Evolutionary conservation across 2,113 vertebrate genomes (phyloP).

Genomic region (Limnothrissa miodon): DNA sequence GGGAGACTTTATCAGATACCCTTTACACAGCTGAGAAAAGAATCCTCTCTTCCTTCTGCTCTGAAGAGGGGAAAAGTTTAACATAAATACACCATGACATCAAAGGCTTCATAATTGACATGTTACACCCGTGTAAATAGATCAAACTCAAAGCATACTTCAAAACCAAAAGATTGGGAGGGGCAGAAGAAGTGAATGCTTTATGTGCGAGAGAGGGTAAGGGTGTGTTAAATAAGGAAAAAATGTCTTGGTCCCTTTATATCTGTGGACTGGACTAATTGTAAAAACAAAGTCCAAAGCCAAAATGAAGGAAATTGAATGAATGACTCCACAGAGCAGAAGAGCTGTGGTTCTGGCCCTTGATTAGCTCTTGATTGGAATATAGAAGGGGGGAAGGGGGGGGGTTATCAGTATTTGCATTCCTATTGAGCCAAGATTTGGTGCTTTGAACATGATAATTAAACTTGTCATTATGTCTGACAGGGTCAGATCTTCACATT

Average conservation of each 20-base stretch:
- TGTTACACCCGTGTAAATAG: conserved; percentile 57
- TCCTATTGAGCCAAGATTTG: conserved; percentile 99
- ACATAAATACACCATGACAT: conserved; percentile 67
- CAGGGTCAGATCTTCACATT: conserved; percentile 99
- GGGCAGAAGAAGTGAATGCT: neutral
- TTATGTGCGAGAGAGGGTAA: neutral
- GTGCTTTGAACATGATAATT: conserved; percentile 96
- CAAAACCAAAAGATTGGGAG: conserved; percentile 42
- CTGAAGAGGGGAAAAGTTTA: conserved; percentile 19
- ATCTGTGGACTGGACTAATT: conserved; percentile 45
- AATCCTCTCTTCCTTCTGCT: conserved; percentile 62
- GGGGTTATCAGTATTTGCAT: conserved; percentile 97
- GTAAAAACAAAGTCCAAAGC: conserved; percentile 48
- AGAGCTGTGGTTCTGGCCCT: conserved; percentile 95
- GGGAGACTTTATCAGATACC: conserved; percentile 48
- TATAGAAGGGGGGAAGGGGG: conserved; percentile 93
- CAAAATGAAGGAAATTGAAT: conserved; percentile 63
- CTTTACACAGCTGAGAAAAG: conserved; percentile 58
- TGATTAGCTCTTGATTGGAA: conserved; percentile 99
- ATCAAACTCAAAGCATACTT: conserved; percentile 65
- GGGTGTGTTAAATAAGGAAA: no score
- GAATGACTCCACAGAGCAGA: conserved; percentile 87
- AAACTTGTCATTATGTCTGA: conserved; percentile 98
- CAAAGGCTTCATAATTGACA: conserved; percentile 59
- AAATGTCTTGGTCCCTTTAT: no score